Evolutionary conservation across 92 coral and sea anemone species (phyloP).

Genomic region (Epizoanthus fatuus): DNA sequence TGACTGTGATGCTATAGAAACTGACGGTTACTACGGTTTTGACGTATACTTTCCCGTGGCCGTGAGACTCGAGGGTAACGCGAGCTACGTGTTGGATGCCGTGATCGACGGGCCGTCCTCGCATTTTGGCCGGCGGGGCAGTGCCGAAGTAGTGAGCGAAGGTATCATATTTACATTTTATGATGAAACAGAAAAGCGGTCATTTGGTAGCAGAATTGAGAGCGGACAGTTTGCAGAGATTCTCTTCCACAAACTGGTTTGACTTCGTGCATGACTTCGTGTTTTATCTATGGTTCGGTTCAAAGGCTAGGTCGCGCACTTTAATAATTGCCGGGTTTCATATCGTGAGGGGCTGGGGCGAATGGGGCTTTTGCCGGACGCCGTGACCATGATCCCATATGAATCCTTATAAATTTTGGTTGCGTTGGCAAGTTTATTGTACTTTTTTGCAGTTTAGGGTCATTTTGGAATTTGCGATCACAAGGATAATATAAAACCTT

Average conservation of each 20-base stretch:
- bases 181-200: conserved; percentile 6
- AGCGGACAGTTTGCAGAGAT: conserved; percentile 20
- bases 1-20: conserved; percentile 20
- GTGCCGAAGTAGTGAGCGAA: background rate
- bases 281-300: no score
- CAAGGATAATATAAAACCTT: no score
- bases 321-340: no score
- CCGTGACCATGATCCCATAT: no score
- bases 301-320: no score
- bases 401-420: no score
- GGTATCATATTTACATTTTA: background rate
- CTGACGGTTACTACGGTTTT: conserved; percentile 20
- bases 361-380: no score
- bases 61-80: conserved; percentile 1
- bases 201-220: conserved; percentile 1
- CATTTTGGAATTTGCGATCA: no score
- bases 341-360: no score
- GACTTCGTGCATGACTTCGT: background rate
- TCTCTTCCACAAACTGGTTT: conserved; percentile 18
- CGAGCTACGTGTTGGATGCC: conserved; percentile 14
- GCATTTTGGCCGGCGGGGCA: conserved; percentile 26
- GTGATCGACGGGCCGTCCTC: conserved; percentile 28
- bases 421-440: no score
- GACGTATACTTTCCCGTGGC: background rate
- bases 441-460: no score